Conservation (phyloP, 2,888 invertebrate species). For the Xestia sexstrigata region DNA sequence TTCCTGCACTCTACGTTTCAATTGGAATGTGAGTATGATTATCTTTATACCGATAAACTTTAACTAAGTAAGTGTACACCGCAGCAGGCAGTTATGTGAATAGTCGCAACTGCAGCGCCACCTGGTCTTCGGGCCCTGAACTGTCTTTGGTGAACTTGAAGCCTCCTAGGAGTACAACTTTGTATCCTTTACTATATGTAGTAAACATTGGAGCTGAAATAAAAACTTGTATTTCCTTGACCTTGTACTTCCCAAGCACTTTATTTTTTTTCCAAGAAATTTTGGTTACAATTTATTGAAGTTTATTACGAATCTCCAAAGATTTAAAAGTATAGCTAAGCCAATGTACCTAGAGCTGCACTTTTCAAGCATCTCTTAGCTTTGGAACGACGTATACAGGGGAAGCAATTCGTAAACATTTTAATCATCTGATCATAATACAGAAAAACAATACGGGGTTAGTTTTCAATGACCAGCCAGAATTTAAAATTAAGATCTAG, state of each 20-base stretch:
- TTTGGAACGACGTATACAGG: too few species aligned
- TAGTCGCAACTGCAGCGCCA: constrained; percentile 45
- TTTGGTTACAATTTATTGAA: neutral
- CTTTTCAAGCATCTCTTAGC: too few species aligned
- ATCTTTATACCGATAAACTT: constrained; percentile 2
- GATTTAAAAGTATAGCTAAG: too few species aligned
- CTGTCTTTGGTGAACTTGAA: constrained; percentile 39
- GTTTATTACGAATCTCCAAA: neutral
- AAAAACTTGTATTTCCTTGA: constrained; percentile 23
- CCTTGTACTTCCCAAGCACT: neutral
- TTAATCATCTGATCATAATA: too few species aligned
- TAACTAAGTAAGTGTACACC: constrained; percentile 11
- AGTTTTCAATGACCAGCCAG: too few species aligned
- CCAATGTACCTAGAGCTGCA: too few species aligned
- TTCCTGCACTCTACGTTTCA: neutral
- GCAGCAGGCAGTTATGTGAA: constrained; percentile 11
- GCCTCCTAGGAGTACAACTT: constrained; percentile 11
- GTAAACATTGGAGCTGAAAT: constrained; percentile 46
- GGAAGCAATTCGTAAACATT: too few species aligned
- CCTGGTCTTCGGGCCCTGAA: neutral
- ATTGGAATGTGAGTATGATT: too few species aligned
- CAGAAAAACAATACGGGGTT: too few species aligned
- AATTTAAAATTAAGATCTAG: too few species aligned
- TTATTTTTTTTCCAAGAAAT: too few species aligned
- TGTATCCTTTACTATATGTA: constrained; percentile 19